A percentile compares a stretch with the other conserved stretches of the same genome.
These are phyloP conservation scores for Drosophila niveifrons DNA, from an alignment of 2,888 invertebrate species.

Conservation along the genomic window DNA sequence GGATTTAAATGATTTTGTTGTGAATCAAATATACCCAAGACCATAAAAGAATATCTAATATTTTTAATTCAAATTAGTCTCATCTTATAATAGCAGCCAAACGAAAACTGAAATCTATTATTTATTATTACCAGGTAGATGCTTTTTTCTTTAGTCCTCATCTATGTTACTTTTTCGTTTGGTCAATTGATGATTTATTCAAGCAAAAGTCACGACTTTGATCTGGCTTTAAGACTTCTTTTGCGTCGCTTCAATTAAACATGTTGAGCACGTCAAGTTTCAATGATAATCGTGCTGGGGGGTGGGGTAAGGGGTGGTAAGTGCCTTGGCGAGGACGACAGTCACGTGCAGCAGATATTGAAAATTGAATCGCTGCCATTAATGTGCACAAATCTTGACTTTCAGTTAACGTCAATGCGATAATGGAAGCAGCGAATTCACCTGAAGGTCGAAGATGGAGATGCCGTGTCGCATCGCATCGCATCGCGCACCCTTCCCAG, in stretches of 20 bases:
- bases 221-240: constrained; percentile 29
- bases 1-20: too few relatives aligned
- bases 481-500: neutral
- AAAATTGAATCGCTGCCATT: constrained; percentile 79
- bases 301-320: constrained; percentile 26
- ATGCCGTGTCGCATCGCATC: neutral
- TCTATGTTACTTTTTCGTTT: neutral
- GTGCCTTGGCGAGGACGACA: constrained; percentile 1
- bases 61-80: too few relatives aligned
- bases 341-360: constrained; percentile 78
- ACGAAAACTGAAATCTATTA: too few relatives aligned
- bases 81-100: too few relatives aligned
- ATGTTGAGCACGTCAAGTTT: constrained; percentile 78
- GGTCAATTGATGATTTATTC: constrained; percentile 14
- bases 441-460: constrained; percentile 25
- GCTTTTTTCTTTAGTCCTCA: neutral
- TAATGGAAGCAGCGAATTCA: constrained; percentile 61
- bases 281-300: constrained; percentile 67
- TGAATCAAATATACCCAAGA: too few relatives aligned
- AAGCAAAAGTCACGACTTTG: constrained; percentile 5
- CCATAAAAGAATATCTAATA: too few relatives aligned
- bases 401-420: constrained; percentile 77
- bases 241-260: constrained; percentile 66
- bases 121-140: too few relatives aligned
- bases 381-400: constrained; percentile 79